Conservation (phyloP, 2,797 vertebrate genomes). For the Danionella dracula region DNA sequence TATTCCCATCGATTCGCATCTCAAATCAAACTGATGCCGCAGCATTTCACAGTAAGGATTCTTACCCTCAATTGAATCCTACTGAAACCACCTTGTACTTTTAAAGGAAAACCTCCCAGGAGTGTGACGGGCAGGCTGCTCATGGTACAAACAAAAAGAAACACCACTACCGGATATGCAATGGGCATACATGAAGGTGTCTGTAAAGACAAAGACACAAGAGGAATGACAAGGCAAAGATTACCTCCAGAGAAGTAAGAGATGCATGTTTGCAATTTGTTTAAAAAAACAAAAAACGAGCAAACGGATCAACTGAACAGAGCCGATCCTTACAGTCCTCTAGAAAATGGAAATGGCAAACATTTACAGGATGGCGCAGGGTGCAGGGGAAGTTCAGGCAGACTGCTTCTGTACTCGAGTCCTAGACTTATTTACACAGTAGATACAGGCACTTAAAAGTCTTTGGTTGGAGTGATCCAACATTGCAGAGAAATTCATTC, state of each 20-base stretch:
- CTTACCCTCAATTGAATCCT: neutral
- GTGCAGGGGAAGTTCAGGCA: slow-evolving; percentile 60
- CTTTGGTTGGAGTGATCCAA: slow-evolving; percentile 99
- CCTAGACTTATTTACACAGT: slow-evolving; percentile 95
- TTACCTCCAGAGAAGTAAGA: neutral
- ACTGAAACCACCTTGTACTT: neutral
- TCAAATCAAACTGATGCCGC: no score
- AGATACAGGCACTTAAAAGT: slow-evolving; percentile 99
- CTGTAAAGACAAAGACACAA: slow-evolving; percentile 5
- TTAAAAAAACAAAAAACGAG: neutral
- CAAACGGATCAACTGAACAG: neutral
- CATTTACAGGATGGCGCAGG: slow-evolving; percentile 39
- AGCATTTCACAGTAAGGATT: neutral
- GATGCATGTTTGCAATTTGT: neutral
- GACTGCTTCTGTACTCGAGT: slow-evolving; percentile 64
- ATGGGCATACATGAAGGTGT: neutral
- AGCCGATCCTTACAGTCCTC: slow-evolving; percentile 17
- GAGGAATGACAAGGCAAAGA: slow-evolving; percentile 6
- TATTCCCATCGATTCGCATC: neutral
- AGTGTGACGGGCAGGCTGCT: neutral
- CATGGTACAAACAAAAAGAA: neutral
- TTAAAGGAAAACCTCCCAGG: neutral
- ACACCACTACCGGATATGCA: neutral
- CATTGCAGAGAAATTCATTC: slow-evolving; percentile 87
- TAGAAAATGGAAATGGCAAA: slow-evolving; percentile 41